These are phyloP conservation scores for Rhea pennata DNA, from an alignment of 2,113 vertebrate genomes.

Conservation along the genomic window DNA sequence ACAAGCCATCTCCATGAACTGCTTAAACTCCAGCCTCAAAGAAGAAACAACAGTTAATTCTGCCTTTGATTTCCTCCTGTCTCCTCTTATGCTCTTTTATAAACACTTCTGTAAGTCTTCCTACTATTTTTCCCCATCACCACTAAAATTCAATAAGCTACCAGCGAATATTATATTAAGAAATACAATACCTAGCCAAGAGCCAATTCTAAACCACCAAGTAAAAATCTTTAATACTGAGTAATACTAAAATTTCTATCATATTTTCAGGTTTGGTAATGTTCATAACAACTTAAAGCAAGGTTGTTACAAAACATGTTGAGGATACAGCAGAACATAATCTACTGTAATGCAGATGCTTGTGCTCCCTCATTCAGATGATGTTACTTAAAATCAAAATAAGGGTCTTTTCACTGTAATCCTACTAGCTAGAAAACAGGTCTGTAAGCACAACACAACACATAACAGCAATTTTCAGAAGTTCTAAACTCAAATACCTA, in stretches of 20 bases:
- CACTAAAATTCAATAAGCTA: neutral
- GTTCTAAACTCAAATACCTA: too few species aligned
- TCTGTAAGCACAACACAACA: neutral
- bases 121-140: neutral
- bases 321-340: neutral
- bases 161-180: neutral
- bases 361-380: neutral
- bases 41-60: neutral
- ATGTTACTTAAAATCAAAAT: neutral
- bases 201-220: neutral
- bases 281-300: neutral
- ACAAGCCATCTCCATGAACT: neutral
- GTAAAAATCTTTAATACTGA: neutral
- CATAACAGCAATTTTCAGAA: fast-evolving
- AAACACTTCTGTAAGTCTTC: neutral
- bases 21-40: neutral
- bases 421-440: neutral
- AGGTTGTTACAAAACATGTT: neutral
- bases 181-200: neutral
- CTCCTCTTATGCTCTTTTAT: neutral
- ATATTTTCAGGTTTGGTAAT: neutral
- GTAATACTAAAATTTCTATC: neutral
- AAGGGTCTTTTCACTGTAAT: neutral
- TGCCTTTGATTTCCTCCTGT: neutral
- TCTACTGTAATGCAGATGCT: too few species aligned